These are phyloP conservation scores for Mormoops blainvillei DNA, from an alignment of 2,113 vertebrate species.

Conservation along the genomic window DNA sequence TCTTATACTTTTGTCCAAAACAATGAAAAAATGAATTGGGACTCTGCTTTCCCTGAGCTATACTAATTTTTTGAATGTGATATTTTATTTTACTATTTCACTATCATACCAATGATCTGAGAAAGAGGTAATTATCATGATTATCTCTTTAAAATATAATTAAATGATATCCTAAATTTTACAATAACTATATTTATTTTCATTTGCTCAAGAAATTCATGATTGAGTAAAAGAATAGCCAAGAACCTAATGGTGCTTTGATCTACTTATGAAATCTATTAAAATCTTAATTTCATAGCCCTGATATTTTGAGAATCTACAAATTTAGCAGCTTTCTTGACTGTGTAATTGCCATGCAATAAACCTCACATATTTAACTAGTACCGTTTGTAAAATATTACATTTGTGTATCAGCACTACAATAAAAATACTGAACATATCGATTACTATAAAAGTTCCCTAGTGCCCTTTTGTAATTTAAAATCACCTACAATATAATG, in stretches of 20 bases:
- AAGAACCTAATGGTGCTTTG: background rate
- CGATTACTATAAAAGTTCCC: background rate
- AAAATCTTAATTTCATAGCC: background rate
- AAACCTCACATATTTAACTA: background rate
- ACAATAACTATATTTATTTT: background rate
- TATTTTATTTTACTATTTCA: background rate
- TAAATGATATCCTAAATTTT: background rate
- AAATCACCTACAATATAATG: background rate
- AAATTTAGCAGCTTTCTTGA: background rate
- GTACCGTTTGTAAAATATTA: background rate
- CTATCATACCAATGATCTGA: background rate
- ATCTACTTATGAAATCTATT: background rate
- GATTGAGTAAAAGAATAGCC: background rate
- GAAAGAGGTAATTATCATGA: background rate
- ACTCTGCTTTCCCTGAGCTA: slow-evolving; percentile 30
- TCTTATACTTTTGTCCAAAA: background rate
- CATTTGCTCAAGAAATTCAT: background rate
- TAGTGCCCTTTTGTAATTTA: background rate
- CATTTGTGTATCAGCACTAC: background rate
- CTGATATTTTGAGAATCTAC: background rate
- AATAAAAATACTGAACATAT: background rate
- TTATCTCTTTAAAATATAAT: slow-evolving; percentile 29
- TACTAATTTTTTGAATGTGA: background rate
- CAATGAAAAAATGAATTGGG: background rate
- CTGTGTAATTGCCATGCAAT: background rate